phyloP scores from a whole-genome alignment of 2,113 vertebrate species.

The Cebidichthys violaceus region DNA sequence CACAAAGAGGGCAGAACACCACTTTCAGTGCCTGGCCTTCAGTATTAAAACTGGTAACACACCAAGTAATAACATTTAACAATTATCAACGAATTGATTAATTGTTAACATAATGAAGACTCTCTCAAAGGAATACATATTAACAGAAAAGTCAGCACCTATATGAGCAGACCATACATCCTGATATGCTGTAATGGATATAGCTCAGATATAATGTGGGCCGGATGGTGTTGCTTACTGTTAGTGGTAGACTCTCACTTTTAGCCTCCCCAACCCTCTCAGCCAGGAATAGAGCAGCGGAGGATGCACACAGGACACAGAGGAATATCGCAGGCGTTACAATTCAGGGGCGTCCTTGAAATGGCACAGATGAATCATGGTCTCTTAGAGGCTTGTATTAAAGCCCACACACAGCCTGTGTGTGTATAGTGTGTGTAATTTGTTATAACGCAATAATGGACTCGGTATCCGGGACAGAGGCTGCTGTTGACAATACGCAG shows the following conservation, averaged over 20 bases:
- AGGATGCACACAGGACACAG: slow-evolving; percentile 10
- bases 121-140: slow-evolving; percentile 9
- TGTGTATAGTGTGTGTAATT: slow-evolving; percentile 48
- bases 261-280: slow-evolving; percentile 9
- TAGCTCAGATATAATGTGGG: slow-evolving; percentile 34
- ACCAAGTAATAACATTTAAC: not conserved
- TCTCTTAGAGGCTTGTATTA: slow-evolving; percentile 41
- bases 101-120: not conserved
- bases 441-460: slow-evolving; percentile 74
- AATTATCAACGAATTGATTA: not conserved
- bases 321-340: not conserved
- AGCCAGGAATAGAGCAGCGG: slow-evolving; percentile 10
- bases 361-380: slow-evolving; percentile 66
- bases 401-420: slow-evolving; percentile 68
- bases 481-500: slow-evolving; percentile 72
- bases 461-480: slow-evolving; percentile 69
- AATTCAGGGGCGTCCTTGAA: slow-evolving; percentile 52
- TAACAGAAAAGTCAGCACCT: slow-evolving; percentile 23
- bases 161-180: slow-evolving; percentile 17
- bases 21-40: too few relatives aligned
- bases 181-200: slow-evolving; percentile 54
- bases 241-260: slow-evolving; percentile 44
- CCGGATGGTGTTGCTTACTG: slow-evolving; percentile 65
- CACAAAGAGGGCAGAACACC: not conserved
- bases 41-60: not conserved